These are phyloP conservation scores for Podotricha telesiphe DNA, from an alignment of 2,888 invertebrate species.

Conservation along the genomic window DNA sequence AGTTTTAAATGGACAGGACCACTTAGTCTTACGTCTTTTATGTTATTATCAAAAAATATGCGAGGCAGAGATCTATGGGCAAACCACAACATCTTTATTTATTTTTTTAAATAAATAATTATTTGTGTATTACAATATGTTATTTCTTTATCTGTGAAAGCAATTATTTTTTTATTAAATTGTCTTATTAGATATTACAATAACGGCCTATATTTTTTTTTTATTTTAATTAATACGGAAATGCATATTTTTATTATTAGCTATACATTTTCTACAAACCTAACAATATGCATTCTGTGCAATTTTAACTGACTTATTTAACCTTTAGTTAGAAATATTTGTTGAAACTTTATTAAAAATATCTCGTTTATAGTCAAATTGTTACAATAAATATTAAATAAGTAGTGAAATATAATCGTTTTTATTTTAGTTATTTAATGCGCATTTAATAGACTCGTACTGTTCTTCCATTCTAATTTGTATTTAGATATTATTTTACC, in stretches of 20 bases:
- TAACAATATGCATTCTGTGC: conserved; percentile 4
- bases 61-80: too few species aligned
- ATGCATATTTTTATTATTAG: conserved; percentile 6
- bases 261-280: neutral
- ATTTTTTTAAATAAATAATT: neutral
- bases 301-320: conserved; percentile 12
- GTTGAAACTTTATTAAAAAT: conserved; percentile 9
- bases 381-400: conserved; percentile 23
- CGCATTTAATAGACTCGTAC: conserved; percentile 61
- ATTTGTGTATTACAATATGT: too few species aligned
- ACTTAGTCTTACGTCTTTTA: neutral
- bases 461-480: conserved; percentile 61
- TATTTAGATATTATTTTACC: conserved; percentile 16
- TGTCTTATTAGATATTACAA: neutral
- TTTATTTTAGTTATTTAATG: conserved; percentile 43
- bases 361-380: conserved; percentile 20
- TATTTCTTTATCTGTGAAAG: neutral
- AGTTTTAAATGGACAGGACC: too few species aligned
- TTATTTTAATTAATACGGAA: neutral
- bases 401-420: conserved; percentile 35
- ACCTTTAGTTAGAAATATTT: conserved; percentile 5
- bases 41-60: neutral
- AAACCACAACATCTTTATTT: neutral
- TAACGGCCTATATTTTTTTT: neutral
- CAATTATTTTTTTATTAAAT: neutral